Conservation (phyloP, 2,113 vertebrate species). For the Girardinichthys multiradiatus region DNA sequence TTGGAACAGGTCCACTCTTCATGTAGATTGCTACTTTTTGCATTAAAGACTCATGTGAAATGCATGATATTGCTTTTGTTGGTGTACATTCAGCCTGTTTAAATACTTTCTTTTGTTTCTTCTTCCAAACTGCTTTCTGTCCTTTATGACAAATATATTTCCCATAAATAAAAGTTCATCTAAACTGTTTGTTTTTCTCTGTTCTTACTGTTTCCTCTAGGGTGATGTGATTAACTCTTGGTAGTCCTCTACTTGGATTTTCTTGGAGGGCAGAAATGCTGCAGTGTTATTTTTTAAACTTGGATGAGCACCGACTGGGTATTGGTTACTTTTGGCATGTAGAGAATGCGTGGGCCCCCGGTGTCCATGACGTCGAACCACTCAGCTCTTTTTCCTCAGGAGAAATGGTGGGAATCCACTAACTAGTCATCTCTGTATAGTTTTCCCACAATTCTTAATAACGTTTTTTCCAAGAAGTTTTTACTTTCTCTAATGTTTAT, state of each 20-base stretch:
- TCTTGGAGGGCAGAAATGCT: slow-evolving; percentile 46
- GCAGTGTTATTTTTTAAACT: slow-evolving; percentile 59
- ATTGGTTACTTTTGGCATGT: slow-evolving; percentile 73
- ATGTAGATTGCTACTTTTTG: slow-evolving; percentile 36
- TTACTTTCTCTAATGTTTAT: slow-evolving; percentile 47
- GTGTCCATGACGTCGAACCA: slow-evolving; percentile 62
- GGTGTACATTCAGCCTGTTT: slow-evolving; percentile 13
- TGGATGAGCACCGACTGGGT: slow-evolving; percentile 62
- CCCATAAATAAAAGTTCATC: slow-evolving; percentile 46
- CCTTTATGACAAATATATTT: slow-evolving; percentile 37
- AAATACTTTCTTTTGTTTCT: slow-evolving; percentile 18
- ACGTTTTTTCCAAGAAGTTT: slow-evolving; percentile 54
- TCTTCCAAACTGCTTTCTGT: slow-evolving; percentile 18
- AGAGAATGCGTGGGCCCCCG: slow-evolving; percentile 61
- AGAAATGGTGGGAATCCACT: slow-evolving; percentile 58
- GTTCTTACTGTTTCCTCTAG: slow-evolving; percentile 34
- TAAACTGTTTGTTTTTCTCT: slow-evolving; percentile 35
- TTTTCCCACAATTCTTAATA: slow-evolving; percentile 58
- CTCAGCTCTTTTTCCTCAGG: slow-evolving; percentile 46
- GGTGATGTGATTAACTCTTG: slow-evolving; percentile 65
- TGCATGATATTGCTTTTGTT: slow-evolving; percentile 10
- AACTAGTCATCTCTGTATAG: slow-evolving; percentile 28
- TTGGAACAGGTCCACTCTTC: slow-evolving; percentile 57
- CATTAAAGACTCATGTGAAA: slow-evolving; percentile 32
- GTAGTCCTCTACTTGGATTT: slow-evolving; percentile 53